Conservation (phyloP, 2,113 vertebrate genomes). For the Xenopus laevis region DNA sequence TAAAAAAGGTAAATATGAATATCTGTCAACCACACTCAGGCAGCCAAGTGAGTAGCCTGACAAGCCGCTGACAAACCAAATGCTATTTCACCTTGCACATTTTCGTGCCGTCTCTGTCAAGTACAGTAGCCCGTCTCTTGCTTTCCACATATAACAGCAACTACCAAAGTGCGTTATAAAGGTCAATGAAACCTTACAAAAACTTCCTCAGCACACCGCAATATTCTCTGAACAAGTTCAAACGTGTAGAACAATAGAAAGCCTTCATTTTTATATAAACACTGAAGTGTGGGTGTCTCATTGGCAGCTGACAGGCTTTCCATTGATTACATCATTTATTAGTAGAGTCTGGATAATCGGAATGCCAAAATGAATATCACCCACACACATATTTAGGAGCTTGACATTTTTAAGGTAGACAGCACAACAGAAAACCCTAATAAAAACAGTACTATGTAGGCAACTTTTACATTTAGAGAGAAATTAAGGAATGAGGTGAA, state of each 20-base stretch:
- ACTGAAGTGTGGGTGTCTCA: neutral
- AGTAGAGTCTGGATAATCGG: too few relatives aligned
- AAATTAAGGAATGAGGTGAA: too few relatives aligned
- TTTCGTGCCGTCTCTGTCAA: slow-evolving; percentile 1
- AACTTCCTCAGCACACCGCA: too few relatives aligned
- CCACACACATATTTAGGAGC: too few relatives aligned
- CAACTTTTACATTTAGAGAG: too few relatives aligned
- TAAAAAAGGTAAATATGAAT: slow-evolving; percentile 15
- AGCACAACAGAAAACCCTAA: too few relatives aligned
- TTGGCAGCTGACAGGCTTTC: too few relatives aligned
- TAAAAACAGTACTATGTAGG: too few relatives aligned
- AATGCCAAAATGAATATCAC: too few relatives aligned
- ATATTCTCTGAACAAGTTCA: slow-evolving; percentile 13
- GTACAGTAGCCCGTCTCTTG: neutral
- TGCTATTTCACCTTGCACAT: slow-evolving; percentile 15
- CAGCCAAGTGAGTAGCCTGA: slow-evolving; percentile 21
- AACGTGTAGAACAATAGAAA: slow-evolving; percentile 1
- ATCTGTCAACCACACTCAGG: slow-evolving; percentile 31
- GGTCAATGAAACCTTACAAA: too few relatives aligned
- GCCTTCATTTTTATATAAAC: neutral
- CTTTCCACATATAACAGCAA: neutral
- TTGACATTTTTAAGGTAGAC: too few relatives aligned
- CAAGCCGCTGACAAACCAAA: slow-evolving; percentile 19
- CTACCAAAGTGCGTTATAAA: neutral
- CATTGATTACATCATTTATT: too few relatives aligned